Conservation (phyloP, 2,113 vertebrate genomes). For the Oreochromis spilurus region DNA sequence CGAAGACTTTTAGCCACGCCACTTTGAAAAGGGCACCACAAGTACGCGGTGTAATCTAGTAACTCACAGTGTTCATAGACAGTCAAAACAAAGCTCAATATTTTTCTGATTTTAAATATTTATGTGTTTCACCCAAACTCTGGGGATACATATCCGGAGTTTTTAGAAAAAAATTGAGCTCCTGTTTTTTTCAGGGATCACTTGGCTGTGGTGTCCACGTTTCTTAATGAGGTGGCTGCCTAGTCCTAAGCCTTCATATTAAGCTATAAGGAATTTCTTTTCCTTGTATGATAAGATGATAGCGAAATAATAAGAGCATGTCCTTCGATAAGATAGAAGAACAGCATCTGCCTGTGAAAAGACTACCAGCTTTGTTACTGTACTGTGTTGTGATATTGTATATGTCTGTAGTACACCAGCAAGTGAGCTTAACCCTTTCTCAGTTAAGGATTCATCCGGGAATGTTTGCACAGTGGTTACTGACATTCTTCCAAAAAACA, state of each 20-base stretch:
- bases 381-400: slow-evolving; percentile 45
- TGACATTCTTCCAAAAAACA: not conserved
- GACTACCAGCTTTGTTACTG: slow-evolving; percentile 53
- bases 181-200: slow-evolving; percentile 19
- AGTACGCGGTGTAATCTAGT: not conserved
- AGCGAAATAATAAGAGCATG: not conserved
- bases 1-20: slow-evolving; percentile 29
- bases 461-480: not conserved
- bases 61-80: not conserved
- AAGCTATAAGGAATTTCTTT: not conserved
- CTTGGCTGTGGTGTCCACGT: not conserved
- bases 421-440: slow-evolving; percentile 2
- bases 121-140: slow-evolving; percentile 49
- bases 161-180: slow-evolving; percentile 65
- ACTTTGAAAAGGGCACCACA: slow-evolving; percentile 17
- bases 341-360: slow-evolving; percentile 71
- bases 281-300: not conserved
- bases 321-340: not conserved
- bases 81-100: slow-evolving; percentile 43
- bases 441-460: not conserved
- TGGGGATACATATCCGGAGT: slow-evolving; percentile 35
- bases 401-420: slow-evolving; percentile 30
- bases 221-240: slow-evolving; percentile 46
- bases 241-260: not conserved
- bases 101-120: slow-evolving; percentile 51